These are phyloP conservation scores for Clusia tigrina DNA, from an alignment of 2,888 invertebrate genomes.

Conservation along the genomic window DNA sequence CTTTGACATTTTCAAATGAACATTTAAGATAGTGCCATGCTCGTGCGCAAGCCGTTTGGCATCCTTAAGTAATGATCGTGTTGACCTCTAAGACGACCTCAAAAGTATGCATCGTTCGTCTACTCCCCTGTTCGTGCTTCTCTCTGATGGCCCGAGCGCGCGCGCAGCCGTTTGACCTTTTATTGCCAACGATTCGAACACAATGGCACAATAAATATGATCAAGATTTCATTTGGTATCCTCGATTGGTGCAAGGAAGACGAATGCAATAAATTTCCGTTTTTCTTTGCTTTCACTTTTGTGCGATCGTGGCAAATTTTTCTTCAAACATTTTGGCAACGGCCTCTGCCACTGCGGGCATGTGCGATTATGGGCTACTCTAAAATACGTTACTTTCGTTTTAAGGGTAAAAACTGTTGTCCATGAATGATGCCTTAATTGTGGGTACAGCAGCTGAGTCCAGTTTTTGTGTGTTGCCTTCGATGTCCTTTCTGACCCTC, in stretches of 20 bases:
- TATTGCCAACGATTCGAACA: constrained; percentile 33
- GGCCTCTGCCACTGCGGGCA: constrained; percentile 9
- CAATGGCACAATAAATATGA: constrained; percentile 49
- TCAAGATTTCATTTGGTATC: constrained; percentile 45
- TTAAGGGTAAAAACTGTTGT: constrained; percentile 37
- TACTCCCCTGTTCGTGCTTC: constrained; percentile 67
- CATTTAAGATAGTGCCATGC: too few relatives aligned
- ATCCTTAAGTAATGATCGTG: constrained; percentile 37
- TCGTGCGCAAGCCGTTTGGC: too few relatives aligned
- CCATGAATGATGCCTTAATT: constrained; percentile 53
- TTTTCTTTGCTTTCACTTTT: too few relatives aligned
- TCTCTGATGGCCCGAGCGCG: constrained; percentile 37
- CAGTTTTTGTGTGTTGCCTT: constrained; percentile 28
- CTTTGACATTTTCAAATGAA: neutral
- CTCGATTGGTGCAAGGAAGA: constrained; percentile 31
- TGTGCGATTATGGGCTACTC: constrained; percentile 32
- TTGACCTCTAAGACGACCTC: constrained; percentile 56
- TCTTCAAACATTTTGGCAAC: constrained; percentile 13
- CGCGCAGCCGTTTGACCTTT: constrained; percentile 46
- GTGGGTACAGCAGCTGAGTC: constrained; percentile 48
- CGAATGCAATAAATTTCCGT: too few relatives aligned
- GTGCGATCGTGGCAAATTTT: constrained; percentile 20
- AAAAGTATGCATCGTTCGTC: constrained; percentile 78
- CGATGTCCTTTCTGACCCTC: constrained; percentile 31
- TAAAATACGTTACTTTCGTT: constrained; percentile 17